phyloP scores from a whole-genome alignment of 1,140 invertebrate species.

The Geopemphigus sp. region DNA sequence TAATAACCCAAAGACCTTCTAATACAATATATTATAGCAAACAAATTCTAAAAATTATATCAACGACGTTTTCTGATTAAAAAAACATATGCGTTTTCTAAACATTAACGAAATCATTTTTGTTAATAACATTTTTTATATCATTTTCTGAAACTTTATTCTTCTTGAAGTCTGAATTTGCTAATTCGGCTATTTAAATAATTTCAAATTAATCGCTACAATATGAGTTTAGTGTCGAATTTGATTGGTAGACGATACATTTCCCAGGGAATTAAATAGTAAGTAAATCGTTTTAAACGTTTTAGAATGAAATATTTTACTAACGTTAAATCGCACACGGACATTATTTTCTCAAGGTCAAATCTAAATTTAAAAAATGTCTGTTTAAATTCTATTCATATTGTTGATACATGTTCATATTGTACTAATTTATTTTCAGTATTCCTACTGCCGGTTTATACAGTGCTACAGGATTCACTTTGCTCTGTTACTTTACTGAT shows the following conservation, averaged over 20 bases:
- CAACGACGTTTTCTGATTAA: no score
- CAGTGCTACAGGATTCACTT: slow-evolving; percentile 61
- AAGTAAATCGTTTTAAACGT: not conserved
- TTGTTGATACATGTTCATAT: not conserved
- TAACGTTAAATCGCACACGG: no score
- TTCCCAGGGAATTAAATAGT: not conserved
- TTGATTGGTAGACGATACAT: slow-evolving; percentile 34
- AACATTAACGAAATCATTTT: no score
- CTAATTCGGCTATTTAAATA: no score
- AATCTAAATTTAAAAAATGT: not conserved
- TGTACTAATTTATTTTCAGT: slow-evolving; percentile 56
- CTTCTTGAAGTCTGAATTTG: no score
- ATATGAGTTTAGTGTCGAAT: slow-evolving; percentile 41
- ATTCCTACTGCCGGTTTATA: slow-evolving; percentile 62
- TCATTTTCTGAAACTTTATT: no score
- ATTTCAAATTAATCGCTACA: not conserved
- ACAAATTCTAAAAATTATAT: no score
- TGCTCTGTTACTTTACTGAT: slow-evolving; percentile 70
- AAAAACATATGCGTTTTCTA: no score
- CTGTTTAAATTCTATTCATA: not conserved
- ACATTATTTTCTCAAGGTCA: not conserved
- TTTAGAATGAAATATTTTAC: no score
- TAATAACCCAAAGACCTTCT: no score
- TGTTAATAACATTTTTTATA: no score
- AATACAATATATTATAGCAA: no score